phyloP scores from a whole-genome alignment of 2,888 invertebrate genomes.

The Gisinianus flammeolus region DNA sequence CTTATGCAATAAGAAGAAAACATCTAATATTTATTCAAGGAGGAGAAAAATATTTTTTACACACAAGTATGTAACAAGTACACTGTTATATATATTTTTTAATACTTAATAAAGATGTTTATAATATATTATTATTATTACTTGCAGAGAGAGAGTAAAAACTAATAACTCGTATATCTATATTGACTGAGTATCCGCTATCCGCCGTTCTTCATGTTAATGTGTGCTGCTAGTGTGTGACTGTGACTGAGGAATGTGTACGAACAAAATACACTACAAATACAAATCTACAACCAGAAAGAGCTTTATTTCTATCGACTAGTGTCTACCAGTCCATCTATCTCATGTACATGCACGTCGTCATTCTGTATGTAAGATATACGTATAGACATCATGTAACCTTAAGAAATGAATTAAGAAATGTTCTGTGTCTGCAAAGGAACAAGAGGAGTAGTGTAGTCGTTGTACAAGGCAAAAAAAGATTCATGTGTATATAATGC shows the following conservation, averaged over 20 bases:
- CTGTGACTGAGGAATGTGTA: background rate
- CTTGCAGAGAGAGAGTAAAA: background rate
- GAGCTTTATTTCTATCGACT: background rate
- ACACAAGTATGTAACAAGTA: background rate
- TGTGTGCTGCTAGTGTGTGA: background rate
- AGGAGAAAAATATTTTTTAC: conserved; percentile 15
- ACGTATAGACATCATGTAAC: too few relatives aligned
- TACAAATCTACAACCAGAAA: background rate
- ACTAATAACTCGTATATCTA: background rate
- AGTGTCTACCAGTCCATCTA: background rate
- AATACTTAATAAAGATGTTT: too few relatives aligned
- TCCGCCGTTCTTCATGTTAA: background rate
- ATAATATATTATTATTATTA: background rate
- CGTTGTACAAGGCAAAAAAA: background rate
- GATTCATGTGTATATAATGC: background rate
- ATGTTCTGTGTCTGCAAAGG: too few relatives aligned
- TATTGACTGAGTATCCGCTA: background rate
- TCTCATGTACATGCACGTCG: too few relatives aligned
- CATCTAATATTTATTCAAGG: conserved; percentile 6
- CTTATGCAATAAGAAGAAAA: background rate
- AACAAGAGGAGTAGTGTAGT: background rate
- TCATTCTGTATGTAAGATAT: too few relatives aligned
- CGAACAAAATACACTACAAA: background rate
- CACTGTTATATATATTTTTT: background rate
- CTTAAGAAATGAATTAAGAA: too few relatives aligned